phyloP scores from a whole-genome alignment of 2,888 invertebrate genomes.

The Stenolophus ochropezus region DNA sequence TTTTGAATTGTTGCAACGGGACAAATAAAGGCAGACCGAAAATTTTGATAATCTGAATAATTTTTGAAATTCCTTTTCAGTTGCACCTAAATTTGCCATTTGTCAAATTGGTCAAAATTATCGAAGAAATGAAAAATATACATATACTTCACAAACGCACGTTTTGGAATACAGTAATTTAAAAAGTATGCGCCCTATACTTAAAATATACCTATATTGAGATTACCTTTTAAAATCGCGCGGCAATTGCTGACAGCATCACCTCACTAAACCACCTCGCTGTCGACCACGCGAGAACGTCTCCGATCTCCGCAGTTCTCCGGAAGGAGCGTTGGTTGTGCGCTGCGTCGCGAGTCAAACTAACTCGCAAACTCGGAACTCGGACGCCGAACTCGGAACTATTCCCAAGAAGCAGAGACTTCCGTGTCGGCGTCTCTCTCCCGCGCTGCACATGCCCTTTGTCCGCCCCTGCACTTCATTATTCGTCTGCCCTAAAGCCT shows the following conservation, averaged over 20 bases:
- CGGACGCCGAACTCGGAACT: too few species aligned
- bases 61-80: too few species aligned
- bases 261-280: background rate
- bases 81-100: too few species aligned
- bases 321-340: background rate
- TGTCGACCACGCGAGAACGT: constrained; percentile 5
- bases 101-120: too few species aligned
- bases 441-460: constrained; percentile 25
- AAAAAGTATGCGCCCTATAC: too few species aligned
- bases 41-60: too few species aligned
- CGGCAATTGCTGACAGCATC: background rate
- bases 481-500: background rate
- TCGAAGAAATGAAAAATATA: too few species aligned
- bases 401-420: constrained; percentile 31
- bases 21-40: too few species aligned
- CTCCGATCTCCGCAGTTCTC: background rate
- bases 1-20: too few species aligned
- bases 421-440: constrained; percentile 5
- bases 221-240: background rate
- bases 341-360: constrained; percentile 21
- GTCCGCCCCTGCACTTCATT: background rate
- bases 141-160: too few species aligned
- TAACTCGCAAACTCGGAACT: constrained; percentile 26
- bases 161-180: too few species aligned
- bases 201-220: too few species aligned